Conservation (phyloP, 2,113 vertebrate genomes). For the Callithrix jacchus region DNA sequence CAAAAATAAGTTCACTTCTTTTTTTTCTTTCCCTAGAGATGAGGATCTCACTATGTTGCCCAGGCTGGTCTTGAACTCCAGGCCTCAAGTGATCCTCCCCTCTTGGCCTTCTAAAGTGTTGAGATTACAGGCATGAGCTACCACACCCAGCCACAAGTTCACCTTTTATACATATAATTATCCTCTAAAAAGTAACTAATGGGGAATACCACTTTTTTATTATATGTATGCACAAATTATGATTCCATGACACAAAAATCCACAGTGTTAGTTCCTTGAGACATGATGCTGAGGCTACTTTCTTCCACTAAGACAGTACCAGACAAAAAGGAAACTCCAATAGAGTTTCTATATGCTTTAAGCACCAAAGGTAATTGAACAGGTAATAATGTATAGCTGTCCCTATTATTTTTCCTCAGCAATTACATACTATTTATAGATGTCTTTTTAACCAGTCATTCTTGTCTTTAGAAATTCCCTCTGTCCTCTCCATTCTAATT, state of each 20-base stretch:
- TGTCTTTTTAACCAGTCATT: background rate
- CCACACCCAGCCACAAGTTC: too few species aligned
- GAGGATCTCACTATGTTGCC: too few species aligned
- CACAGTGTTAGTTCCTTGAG: background rate
- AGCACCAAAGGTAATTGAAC: background rate
- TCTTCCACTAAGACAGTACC: background rate
- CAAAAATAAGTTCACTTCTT: background rate
- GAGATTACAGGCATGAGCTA: too few species aligned
- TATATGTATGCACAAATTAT: background rate
- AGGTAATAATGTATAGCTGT: background rate
- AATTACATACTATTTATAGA: background rate
- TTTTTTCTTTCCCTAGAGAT: too few species aligned
- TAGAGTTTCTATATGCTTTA: background rate
- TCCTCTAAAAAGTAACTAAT: background rate
- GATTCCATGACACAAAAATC: background rate
- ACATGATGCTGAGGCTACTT: background rate
- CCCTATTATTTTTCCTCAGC: background rate
- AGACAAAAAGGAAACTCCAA: background rate
- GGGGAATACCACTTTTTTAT: background rate
- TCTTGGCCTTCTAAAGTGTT: too few species aligned
- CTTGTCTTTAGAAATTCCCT: conserved; percentile 31
- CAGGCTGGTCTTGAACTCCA: too few species aligned
- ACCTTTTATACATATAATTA: background rate
- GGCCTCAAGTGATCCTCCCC: too few species aligned
- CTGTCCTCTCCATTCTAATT: conserved; percentile 7